These are phyloP conservation scores for Ailuropoda melanoleuca DNA, from an alignment of 2,113 vertebrate species.

Conservation along the genomic window DNA sequence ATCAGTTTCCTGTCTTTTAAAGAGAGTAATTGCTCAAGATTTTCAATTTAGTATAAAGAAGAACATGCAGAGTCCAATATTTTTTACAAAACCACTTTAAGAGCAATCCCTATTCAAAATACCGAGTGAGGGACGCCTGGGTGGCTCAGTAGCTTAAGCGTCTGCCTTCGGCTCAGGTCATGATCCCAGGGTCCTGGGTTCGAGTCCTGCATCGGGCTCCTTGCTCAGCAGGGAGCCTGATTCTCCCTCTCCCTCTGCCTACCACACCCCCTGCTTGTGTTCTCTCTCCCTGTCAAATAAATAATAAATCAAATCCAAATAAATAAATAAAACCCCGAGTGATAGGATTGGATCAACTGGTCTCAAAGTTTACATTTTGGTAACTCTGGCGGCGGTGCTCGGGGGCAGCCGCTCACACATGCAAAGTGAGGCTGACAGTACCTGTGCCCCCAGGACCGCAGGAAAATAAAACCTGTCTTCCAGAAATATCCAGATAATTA, in stretches of 20 bases:
- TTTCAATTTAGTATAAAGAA: slow-evolving; percentile 4
- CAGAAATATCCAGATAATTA: neutral
- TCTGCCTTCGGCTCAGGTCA: no score
- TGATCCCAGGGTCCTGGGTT: no score
- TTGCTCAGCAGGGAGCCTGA: no score
- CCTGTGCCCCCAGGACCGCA: neutral
- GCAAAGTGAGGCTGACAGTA: fast-evolving
- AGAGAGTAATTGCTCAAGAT: neutral
- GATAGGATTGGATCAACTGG: neutral
- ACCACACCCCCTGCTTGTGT: no score
- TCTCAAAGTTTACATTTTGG: neutral
- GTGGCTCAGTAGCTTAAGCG: no score
- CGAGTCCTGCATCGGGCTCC: no score
- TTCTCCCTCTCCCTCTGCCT: no score
- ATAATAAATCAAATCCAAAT: no score
- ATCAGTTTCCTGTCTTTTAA: neutral
- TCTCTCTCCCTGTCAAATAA: no score
- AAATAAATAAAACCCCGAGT: neutral
- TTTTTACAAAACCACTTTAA: neutral
- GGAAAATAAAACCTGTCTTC: neutral
- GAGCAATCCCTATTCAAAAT: neutral
- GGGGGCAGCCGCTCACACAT: fast-evolving
- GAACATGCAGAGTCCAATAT: neutral
- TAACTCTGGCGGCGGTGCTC: no score
- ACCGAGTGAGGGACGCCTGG: neutral